Percentiles rank a stretch among this genome's conserved stretches.
Evolutionary conservation across 2,797 vertebrate genomes (phyloP).

Genomic region (Lagocephalus sceleratus): DNA sequence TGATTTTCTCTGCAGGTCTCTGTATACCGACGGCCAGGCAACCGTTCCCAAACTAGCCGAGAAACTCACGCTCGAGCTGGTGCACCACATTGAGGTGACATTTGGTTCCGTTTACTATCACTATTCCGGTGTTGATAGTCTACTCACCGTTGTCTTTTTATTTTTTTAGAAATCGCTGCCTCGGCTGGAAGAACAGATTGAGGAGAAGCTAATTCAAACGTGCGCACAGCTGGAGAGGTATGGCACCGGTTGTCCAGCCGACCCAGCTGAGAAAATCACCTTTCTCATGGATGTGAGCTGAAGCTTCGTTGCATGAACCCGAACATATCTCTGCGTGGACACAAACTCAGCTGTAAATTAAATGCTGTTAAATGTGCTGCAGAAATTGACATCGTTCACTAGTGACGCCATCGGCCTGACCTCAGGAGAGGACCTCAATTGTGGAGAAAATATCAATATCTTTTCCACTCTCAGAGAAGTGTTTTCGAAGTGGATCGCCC

Average conservation of each 20-base stretch:
- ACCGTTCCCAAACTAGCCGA: constrained; percentile 82
- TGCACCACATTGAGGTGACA: constrained; percentile 83
- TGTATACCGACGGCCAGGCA: constrained; percentile 77
- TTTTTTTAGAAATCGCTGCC: constrained; percentile 59
- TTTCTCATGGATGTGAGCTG: constrained; percentile 71
- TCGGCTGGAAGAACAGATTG: constrained; percentile 76
- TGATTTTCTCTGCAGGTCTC: constrained; percentile 54
- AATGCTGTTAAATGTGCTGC: constrained; percentile 1
- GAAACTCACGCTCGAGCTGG: constrained; percentile 84
- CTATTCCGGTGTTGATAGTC: neutral
- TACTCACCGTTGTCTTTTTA: constrained; percentile 11
- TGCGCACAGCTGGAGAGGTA: constrained; percentile 71
- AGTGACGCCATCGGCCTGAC: constrained; percentile 67
- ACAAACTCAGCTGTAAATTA: no score
- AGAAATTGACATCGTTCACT: constrained; percentile 74
- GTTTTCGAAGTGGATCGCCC: constrained; percentile 61
- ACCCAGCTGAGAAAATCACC: constrained; percentile 42
- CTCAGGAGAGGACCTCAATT: constrained; percentile 70
- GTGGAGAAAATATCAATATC: constrained; percentile 55
- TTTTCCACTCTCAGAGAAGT: constrained; percentile 63
- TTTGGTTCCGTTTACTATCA: neutral
- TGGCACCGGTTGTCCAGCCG: constrained; percentile 65
- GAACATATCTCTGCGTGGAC: neutral
- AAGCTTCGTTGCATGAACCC: neutral
- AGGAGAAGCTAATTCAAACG: constrained; percentile 72